Evolutionary conservation across 2,113 vertebrate genomes (phyloP), one percentile per base, ranked within the genome.

Genomic region (Podarcis cretensis): DNA sequence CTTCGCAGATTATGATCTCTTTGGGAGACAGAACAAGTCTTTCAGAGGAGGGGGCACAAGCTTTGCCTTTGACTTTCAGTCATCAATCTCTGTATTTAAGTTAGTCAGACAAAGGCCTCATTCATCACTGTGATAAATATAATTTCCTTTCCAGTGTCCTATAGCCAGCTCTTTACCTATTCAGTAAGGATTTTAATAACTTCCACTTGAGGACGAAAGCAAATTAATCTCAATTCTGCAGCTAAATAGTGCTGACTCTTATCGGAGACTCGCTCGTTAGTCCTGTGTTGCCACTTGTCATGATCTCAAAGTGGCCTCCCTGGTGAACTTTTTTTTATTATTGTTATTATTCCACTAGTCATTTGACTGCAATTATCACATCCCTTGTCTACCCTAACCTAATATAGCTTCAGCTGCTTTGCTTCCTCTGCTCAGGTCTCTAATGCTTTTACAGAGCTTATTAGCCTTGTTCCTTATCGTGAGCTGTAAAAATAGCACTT

Each of bases 201-300:
- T 84, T 18, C 81, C 75, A 71, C 48, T 57, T 83, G 87, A 80
- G 35, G 40, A 96, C 81, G 54, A 92, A 89, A 94, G 84, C 3
- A 92, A 92, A 94, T 93, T 91, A 92, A 94, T 94, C 91, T 94
- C 87, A 74, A 87, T 92, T 92, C 92, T 94, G 78, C 84, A 89
- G 89, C 65, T 90, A 93, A 66, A 90, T 75, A 85, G 78, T 89
- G 74, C 5, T 59, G 84, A 87, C 75, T 95, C 91, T 90, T 90
- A 83, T 65, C 25, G 81, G 81, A 71, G 69, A 65, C 82, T 88
- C 77, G 20, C 54, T 93, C 87, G 63, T 95, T 91, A 92, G 93
- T 93, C 94, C 80, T 95, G 75, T 71, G 20, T 87, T 80, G 35
- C 9, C 16, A 77, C 84, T 78, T 91, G 83, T 65, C 82, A 90